Conservation (phyloP, 2,797 vertebrate genomes). For the Tympanoctomys barrerae region DNA sequence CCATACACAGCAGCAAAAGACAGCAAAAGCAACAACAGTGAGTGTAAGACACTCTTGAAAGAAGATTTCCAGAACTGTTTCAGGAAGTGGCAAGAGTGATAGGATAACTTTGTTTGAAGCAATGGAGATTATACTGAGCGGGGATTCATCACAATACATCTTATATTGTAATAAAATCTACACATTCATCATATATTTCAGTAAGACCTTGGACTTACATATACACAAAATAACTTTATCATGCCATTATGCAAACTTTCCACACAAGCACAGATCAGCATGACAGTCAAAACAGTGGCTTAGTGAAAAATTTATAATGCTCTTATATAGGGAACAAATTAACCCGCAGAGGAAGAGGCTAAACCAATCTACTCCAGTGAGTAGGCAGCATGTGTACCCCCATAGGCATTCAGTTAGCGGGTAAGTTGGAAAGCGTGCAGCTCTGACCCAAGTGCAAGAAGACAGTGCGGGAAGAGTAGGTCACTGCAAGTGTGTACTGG, state of each 20-base stretch:
- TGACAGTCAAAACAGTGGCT: constrained; percentile 32
- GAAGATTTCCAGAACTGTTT: not conserved
- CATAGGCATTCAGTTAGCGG: not conserved
- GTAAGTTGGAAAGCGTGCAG: not conserved
- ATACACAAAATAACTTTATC: not conserved
- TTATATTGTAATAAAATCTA: not conserved
- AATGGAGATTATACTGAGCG: not conserved
- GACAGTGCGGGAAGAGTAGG: not conserved
- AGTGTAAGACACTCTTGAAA: not conserved
- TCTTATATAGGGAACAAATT: constrained; percentile 46
- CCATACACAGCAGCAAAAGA: too few species aligned
- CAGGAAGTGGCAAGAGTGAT: not conserved
- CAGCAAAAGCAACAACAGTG: too few species aligned
- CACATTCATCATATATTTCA: not conserved
- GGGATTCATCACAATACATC: not conserved
- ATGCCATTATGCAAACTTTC: not conserved
- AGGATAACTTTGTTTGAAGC: not conserved
- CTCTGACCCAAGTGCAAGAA: not conserved
- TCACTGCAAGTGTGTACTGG: not conserved
- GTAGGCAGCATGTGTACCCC: not conserved
- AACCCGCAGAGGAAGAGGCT: constrained; percentile 48
- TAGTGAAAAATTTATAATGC: constrained; percentile 45
- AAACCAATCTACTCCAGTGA: not conserved
- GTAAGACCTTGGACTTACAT: not conserved
- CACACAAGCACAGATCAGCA: not conserved